Evolutionary conservation across 2,888 invertebrate species (phyloP), one percentile per base, ranked within the genome.

Genomic region (Tetragnatha montana): DNA sequence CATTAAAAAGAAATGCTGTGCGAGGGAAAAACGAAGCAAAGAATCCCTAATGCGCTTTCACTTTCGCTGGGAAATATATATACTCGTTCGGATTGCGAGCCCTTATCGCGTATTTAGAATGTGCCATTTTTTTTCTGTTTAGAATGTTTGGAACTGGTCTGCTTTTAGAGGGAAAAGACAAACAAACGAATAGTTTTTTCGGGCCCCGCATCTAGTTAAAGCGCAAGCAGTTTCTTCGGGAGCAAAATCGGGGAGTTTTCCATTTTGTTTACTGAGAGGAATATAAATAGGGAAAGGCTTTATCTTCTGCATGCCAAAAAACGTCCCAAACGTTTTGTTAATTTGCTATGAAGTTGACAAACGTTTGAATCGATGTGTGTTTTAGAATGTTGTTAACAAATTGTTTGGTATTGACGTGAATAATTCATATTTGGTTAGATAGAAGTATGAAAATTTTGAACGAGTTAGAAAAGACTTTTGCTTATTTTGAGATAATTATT

Each of bases 11-110:
- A 60, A 60, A 60, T 17, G 60, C 60, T 12, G 14, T 3, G 10
- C 6, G 17, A 60, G 60, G 17, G 17, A 60, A 60, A 17, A 60
- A 6, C 60, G 14, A 51, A 78, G 10, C 22, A 78, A 78, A 78
- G 22, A 22, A 78, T 60, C 60, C 10, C 60, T 78, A 78, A 78
- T 78, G 17, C 68, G 4, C 22, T 78, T 78, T 78, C 60, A 60
- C 60, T 22, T 60, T 22, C n/a, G 75, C 50, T 51, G 21, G 21
- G 60, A 22, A 60, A 21, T 21, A 21, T 8, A 49, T 50, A 78
- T 78, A 60, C 60, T 78, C 22, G 60, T 78, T 78, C 22, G 78
- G 60, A 78, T 78, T 75, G 22, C 60, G 47, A 78, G 78, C 51
- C 78, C 22, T 60, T 60, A 60, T 60, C 60, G 60, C 60, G 51